phyloP scores from a whole-genome alignment of 2,888 invertebrate genomes.

The Phasia obesa region DNA sequence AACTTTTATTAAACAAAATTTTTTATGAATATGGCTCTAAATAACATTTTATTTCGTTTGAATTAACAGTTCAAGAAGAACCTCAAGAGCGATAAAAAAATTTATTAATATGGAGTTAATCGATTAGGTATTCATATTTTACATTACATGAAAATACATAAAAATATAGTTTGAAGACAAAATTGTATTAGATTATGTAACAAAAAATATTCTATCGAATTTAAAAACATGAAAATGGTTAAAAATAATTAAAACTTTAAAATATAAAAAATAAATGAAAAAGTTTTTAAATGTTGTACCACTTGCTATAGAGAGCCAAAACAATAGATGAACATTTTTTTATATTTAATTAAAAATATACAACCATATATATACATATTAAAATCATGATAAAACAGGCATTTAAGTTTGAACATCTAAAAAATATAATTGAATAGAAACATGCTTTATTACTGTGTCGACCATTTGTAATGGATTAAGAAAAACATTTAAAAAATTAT shows the following conservation, averaged over 20 bases:
- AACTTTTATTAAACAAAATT: no score
- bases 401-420: background rate
- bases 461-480: constrained; percentile 7
- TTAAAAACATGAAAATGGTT: constrained; percentile 46
- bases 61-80: no score
- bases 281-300: constrained; percentile 55
- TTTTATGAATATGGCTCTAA: no score
- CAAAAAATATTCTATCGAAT: constrained; percentile 65
- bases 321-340: constrained; percentile 29
- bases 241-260: constrained; percentile 8
- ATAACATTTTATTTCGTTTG: no score
- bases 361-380: background rate
- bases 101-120: no score
- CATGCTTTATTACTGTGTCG: constrained; percentile 4
- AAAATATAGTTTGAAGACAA: constrained; percentile 1
- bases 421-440: background rate
- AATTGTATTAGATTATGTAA: constrained; percentile 13
- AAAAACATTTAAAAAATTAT: background rate
- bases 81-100: no score
- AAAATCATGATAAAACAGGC: background rate
- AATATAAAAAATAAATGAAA: constrained; percentile 13
- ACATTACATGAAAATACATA: no score
- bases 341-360: constrained; percentile 1
- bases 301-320: constrained; percentile 46
- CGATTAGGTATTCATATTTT: no score